phyloP scores from a whole-genome alignment of 2,113 vertebrate genomes.

The Cebus imitator region DNA sequence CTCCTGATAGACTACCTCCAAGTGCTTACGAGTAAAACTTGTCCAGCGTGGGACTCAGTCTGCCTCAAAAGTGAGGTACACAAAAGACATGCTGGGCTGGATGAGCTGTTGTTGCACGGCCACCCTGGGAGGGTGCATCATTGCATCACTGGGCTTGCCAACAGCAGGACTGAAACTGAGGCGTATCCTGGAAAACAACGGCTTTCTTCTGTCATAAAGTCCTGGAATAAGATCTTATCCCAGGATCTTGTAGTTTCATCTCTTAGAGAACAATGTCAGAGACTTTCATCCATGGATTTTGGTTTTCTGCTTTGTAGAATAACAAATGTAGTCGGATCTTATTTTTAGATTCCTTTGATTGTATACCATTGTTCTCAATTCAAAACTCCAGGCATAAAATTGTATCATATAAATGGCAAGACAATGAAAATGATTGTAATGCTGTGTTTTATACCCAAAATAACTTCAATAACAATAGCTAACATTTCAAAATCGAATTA shows the following conservation, averaged over 20 bases:
- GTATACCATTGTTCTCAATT: constrained; percentile 60
- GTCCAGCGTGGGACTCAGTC: neutral
- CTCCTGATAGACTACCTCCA: neutral
- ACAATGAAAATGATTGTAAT: constrained; percentile 62
- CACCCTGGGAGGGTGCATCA: neutral
- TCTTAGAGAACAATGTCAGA: constrained; percentile 31
- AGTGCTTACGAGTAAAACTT: neutral
- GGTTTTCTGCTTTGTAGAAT: constrained; percentile 8
- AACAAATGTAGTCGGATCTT: constrained; percentile 36
- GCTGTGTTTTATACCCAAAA: constrained; percentile 45
- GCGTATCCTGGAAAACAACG: neutral
- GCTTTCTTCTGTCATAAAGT: constrained; percentile 41
- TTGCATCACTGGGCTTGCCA: neutral
- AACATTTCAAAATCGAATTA: constrained; percentile 48
- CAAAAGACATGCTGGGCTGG: neutral
- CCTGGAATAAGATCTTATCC: neutral
- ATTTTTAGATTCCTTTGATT: constrained; percentile 63
- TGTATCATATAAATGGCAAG: constrained; percentile 52
- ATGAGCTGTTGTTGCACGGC: neutral
- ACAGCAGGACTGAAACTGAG: neutral
- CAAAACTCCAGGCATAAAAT: constrained; percentile 41
- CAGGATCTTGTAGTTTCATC: neutral
- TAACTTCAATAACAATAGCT: constrained; percentile 59
- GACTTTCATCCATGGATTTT: constrained; percentile 40
- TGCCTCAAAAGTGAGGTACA: neutral